Base-by-base conservation (phyloP, 2,797 vertebrate genomes). In the Ceyx erithaca region DNA sequence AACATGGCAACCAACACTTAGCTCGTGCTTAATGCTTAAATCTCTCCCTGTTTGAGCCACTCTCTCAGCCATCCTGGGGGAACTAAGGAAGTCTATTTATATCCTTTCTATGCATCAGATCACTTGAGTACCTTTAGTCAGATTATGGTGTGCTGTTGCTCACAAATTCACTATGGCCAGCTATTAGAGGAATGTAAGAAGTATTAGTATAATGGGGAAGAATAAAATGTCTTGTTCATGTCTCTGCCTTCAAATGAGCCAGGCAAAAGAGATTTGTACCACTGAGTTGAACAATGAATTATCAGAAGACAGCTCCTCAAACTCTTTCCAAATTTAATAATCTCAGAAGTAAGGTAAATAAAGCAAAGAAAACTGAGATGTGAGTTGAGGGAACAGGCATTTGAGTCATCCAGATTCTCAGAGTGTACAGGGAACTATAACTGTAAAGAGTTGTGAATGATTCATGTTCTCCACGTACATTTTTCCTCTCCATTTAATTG, bases 321-420 rank as follows among this genome's bases (percentile, higher is more conserved):
- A 80, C 6, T 58, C 63, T 40, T 87, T 68, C 22, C 4, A 61
- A 1, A 43, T 61, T 26, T 76, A 61, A 33, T 58, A 80, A n/a
- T 66, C 22, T 26, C 67, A 77, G 28, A 16, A 35, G 13, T 76
- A 79, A 79, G 35, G 20, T 35, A 61, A 62, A 19, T 37, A 75
- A 85, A 69, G n/a, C 33, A 45, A 15, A 83, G 41, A 67, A 82
- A 80, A 80, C 3, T 57, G n/a, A 79, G 20, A n/a, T 22, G 20
- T 28, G 26, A 75, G 9, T 10, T 0, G 0, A 10, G 11, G 2
- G 1, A 72, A 69, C 15, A 72, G 28, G 6, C 22, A 28, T 69
- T 57, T 69, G 25, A 76, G 6, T 22, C 0, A 0, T 3, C 4
- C 37, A 66, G 13, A 57, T 33, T 21, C 10, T 22, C 43, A 72